Evolutionary conservation across 2,113 vertebrate genomes (phyloP).

Genomic region (Corythornis cristatus): DNA sequence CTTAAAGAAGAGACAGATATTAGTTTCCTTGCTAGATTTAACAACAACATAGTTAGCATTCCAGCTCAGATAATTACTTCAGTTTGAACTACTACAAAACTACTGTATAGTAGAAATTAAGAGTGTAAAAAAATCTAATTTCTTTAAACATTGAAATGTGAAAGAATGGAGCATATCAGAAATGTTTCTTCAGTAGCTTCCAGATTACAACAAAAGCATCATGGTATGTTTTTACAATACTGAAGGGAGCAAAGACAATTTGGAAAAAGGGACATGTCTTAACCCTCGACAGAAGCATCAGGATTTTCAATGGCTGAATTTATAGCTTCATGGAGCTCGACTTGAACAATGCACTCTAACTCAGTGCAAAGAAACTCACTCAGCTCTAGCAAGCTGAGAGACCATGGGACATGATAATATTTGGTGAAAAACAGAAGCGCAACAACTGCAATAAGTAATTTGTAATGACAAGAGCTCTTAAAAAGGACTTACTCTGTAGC

Average conservation of each 20-base stretch:
- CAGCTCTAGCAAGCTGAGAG: neutral
- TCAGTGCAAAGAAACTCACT: neutral
- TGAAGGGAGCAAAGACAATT: neutral
- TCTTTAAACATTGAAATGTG: neutral
- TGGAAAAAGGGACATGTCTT: neutral
- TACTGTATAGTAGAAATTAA: neutral
- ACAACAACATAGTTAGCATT: neutral
- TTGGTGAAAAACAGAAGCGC: neutral
- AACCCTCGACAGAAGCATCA: neutral
- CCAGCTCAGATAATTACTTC: neutral
- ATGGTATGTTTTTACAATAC: neutral
- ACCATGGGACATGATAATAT: neutral
- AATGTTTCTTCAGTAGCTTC: neutral
- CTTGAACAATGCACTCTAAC: neutral
- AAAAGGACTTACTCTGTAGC: constrained; percentile 92
- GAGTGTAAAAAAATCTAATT: neutral
- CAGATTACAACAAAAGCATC: neutral
- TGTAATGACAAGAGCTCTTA: neutral
- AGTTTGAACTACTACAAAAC: neutral
- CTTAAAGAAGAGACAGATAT: constrained; percentile 67
- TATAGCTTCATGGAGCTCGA: neutral
- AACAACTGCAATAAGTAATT: neutral
- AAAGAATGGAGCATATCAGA: neutral
- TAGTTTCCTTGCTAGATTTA: neutral
- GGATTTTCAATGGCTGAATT: neutral